Conservation (phyloP, 1,140 invertebrate genomes). For the Octopus sinensis region DNA sequence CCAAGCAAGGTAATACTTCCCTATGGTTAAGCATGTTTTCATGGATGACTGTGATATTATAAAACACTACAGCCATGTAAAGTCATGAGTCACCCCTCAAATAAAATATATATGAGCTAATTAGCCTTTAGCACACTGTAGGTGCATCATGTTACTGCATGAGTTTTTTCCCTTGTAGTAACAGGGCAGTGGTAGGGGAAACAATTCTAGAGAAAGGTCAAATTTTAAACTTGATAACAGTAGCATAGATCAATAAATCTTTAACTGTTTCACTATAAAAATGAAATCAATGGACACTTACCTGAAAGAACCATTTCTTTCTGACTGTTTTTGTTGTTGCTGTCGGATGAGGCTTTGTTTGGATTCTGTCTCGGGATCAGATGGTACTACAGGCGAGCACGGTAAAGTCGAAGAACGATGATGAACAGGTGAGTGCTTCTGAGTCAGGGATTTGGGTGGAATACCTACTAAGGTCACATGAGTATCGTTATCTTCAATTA, state of each 20-base stretch:
- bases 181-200: no score
- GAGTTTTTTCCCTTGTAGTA: no score
- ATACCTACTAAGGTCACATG: slow-evolving; percentile 60
- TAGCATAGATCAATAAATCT: neutral
- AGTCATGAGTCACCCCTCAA: no score
- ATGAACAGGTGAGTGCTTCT: neutral
- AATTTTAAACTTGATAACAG: neutral
- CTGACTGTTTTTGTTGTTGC: slow-evolving; percentile 1
- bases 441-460: slow-evolving; percentile 36
- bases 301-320: slow-evolving; percentile 6
- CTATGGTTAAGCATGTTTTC: no score
- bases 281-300: neutral
- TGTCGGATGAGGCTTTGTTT: neutral
- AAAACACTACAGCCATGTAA: no score
- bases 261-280: neutral
- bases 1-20: no score
- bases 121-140: no score
- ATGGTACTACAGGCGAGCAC: neutral
- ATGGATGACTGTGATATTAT: no score
- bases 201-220: no score
- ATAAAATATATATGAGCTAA: no score
- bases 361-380: neutral
- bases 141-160: no score
- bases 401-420: neutral
- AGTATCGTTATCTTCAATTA: slow-evolving; percentile 57